Conservation (phyloP, 2,797 vertebrate genomes). For the Setipinna tenuifilis region DNA sequence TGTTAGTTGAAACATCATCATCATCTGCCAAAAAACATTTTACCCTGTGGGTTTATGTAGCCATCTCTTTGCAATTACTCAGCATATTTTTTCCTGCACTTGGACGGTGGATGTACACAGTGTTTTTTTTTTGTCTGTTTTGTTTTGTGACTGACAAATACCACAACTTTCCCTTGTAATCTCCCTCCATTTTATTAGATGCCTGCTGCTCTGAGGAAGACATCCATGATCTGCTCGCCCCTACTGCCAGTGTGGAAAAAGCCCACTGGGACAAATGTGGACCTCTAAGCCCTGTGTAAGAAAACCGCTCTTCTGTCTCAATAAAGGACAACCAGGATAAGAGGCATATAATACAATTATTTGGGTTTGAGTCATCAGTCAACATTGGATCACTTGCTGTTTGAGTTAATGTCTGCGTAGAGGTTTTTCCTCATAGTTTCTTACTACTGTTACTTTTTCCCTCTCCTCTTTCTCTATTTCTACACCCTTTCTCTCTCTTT, state of each 20-base stretch:
- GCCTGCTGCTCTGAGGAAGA: constrained; percentile 72
- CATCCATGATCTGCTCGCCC: constrained; percentile 66
- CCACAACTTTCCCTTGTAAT: not conserved
- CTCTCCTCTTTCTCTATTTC: not conserved
- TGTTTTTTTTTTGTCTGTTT: too few species aligned
- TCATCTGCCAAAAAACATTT: too few species aligned
- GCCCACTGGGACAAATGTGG: constrained; percentile 77
- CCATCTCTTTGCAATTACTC: too few species aligned
- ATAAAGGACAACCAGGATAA: not conserved
- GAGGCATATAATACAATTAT: not conserved
- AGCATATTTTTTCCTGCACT: too few species aligned
- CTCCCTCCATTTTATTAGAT: constrained; percentile 55
- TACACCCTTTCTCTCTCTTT: too few species aligned
- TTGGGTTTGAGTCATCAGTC: not conserved
- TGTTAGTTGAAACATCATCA: too few species aligned
- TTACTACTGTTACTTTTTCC: not conserved
- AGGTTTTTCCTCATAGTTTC: not conserved
- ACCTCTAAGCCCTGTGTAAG: constrained; percentile 70
- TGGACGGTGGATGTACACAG: too few species aligned
- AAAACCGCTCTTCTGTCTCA: not conserved
- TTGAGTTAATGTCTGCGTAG: not conserved
- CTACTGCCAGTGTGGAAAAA: constrained; percentile 60
- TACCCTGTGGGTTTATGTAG: too few species aligned
- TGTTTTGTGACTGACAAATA: not conserved
- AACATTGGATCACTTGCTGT: not conserved